Evolutionary conservation across 2,113 vertebrate species (phyloP).

Genomic region (Ploceus nigricollis): DNA sequence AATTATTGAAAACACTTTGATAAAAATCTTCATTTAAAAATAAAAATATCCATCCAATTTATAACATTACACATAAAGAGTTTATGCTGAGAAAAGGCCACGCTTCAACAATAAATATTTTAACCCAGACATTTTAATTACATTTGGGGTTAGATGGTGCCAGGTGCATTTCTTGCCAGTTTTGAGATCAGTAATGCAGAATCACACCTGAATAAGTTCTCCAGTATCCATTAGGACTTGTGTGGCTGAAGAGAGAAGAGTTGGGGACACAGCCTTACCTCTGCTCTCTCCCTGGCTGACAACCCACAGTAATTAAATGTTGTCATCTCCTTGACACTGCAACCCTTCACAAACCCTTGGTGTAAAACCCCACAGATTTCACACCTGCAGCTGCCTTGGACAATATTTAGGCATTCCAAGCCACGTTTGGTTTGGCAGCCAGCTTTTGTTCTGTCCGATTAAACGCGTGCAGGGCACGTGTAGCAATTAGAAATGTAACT

Average conservation of each 20-base stretch:
- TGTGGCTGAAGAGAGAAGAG: not conserved
- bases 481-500: accelerated
- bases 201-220: not conserved
- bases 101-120: not conserved
- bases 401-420: not conserved
- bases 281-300: not conserved
- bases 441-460: not conserved
- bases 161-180: not conserved
- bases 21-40: not conserved
- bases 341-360: not conserved
- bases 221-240: not conserved
- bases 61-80: not conserved
- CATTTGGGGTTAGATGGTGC: not conserved
- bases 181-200: not conserved
- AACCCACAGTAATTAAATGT: not conserved
- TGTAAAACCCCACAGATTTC: not conserved
- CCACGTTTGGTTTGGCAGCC: not conserved
- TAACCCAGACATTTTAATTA: not conserved
- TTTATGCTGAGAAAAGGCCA: not conserved
- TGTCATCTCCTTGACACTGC: not conserved
- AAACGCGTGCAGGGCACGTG: not conserved
- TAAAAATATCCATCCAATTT: not conserved
- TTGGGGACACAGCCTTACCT: accelerated
- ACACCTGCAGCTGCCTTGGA: not conserved
- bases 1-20: not conserved